These are phyloP conservation scores for Oppia nitens DNA, from an alignment of 1,140 invertebrate genomes.

Conservation along the genomic window DNA sequence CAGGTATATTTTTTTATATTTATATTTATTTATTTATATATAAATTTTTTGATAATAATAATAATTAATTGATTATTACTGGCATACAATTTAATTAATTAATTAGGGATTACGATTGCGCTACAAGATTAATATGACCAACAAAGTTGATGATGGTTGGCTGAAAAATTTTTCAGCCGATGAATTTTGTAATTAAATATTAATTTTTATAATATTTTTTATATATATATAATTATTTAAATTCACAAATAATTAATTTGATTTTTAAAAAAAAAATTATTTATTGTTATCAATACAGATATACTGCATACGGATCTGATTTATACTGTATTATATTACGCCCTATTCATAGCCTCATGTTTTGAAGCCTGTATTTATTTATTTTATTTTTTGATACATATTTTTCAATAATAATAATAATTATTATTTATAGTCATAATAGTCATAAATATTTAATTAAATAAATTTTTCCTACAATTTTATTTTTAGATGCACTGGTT, in stretches of 20 bases:
- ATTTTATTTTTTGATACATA: too few species aligned
- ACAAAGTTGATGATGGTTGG: conserved; percentile 58
- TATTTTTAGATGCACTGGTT: conserved; percentile 48
- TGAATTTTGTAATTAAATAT: conserved; percentile 60
- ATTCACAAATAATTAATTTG: too few species aligned
- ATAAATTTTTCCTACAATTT: background rate
- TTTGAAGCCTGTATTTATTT: conserved; percentile 26
- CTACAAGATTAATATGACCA: conserved; percentile 59
- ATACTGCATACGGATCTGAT: conserved; percentile 31
- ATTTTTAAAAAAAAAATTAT: too few species aligned
- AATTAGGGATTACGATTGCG: conserved; percentile 47
- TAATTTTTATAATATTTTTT: background rate
- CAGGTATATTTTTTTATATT: too few species aligned
- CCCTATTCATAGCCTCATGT: conserved; percentile 24
- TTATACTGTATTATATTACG: conserved; percentile 27
- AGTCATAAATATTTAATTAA: background rate
- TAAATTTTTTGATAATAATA: too few species aligned
- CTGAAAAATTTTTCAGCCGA: conserved; percentile 76
- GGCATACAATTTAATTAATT: too few species aligned
- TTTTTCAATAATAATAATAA: too few species aligned
- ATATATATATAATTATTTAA: background rate
- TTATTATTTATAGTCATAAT: background rate
- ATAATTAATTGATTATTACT: too few species aligned
- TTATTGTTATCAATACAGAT: conserved; percentile 25
- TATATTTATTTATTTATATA: too few species aligned